phyloP scores from a whole-genome alignment of 2,113 vertebrate genomes.

The Miniopterus natalensis region DNA sequence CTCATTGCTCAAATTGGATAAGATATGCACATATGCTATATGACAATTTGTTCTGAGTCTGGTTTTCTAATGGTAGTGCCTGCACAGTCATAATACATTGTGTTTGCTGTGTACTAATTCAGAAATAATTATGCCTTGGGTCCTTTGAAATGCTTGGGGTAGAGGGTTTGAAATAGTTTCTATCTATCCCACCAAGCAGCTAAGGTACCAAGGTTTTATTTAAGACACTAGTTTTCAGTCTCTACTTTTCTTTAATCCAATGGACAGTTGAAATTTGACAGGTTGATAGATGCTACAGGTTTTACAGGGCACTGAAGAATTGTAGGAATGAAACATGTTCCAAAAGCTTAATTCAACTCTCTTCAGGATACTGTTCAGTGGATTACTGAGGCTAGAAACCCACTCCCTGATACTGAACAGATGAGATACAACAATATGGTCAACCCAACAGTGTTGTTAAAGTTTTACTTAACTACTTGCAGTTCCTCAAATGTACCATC shows the following conservation, averaged over 20 bases:
- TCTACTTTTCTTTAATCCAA: neutral
- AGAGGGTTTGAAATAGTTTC: neutral
- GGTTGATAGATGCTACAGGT: neutral
- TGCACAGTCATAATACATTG: neutral
- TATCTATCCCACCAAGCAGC: neutral
- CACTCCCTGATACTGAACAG: neutral
- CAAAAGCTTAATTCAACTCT: neutral
- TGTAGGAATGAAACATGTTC: neutral
- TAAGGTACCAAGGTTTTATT: neutral
- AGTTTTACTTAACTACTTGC: neutral
- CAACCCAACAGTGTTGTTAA: neutral
- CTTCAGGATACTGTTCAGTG: neutral
- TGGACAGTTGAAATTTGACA: neutral
- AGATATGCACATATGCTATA: slow-evolving; percentile 4
- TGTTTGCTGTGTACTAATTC: neutral
- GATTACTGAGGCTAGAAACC: neutral
- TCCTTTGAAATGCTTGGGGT: neutral
- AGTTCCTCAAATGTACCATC: neutral
- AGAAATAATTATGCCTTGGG: neutral
- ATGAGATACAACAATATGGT: neutral
- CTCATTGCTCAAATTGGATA: neutral
- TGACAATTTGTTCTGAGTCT: neutral
- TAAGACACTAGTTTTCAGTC: neutral
- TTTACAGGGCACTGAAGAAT: slow-evolving; percentile 10
- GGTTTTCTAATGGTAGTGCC: slow-evolving; percentile 26